These are phyloP conservation scores for Urosaurus nigricauda DNA, from an alignment of 2,797 vertebrate species.

Conservation along the genomic window DNA sequence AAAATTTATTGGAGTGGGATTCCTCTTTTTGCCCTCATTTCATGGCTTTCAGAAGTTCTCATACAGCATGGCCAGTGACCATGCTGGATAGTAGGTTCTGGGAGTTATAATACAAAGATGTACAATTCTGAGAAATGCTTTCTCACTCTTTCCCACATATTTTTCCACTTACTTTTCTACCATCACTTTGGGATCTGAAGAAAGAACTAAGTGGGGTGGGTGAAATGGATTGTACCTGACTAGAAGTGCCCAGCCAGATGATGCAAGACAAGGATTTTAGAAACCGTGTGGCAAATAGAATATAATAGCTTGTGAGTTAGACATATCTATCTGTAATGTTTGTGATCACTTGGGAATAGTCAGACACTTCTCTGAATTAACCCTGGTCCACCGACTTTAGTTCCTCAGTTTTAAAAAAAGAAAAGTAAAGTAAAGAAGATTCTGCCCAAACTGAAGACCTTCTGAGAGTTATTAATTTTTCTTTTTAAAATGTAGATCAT, in stretches of 20 bases:
- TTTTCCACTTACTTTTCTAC: neutral
- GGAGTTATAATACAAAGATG: neutral
- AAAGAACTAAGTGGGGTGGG: neutral
- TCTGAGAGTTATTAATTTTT: conserved; percentile 40
- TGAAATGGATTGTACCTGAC: neutral
- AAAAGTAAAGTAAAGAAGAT: neutral
- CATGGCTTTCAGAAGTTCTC: neutral
- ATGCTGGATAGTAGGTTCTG: neutral
- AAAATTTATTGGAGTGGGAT: too few relatives aligned
- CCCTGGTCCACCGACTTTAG: conserved; percentile 5
- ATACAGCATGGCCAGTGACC: neutral
- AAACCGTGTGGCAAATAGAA: neutral
- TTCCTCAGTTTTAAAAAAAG: neutral
- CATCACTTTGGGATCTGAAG: neutral
- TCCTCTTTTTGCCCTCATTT: neutral
- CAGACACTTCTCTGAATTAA: neutral
- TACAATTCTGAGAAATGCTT: neutral
- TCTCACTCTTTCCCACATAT: neutral
- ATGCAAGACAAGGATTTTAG: neutral
- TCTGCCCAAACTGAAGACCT: neutral
- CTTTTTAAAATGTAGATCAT: conserved; percentile 31
- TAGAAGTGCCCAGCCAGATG: neutral
- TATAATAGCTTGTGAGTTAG: conserved; percentile 6
- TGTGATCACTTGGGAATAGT: neutral
- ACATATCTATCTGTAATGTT: neutral